Evolutionary conservation across 2,797 vertebrate genomes (phyloP).

Genomic region (Pantherophis vulpinus): DNA sequence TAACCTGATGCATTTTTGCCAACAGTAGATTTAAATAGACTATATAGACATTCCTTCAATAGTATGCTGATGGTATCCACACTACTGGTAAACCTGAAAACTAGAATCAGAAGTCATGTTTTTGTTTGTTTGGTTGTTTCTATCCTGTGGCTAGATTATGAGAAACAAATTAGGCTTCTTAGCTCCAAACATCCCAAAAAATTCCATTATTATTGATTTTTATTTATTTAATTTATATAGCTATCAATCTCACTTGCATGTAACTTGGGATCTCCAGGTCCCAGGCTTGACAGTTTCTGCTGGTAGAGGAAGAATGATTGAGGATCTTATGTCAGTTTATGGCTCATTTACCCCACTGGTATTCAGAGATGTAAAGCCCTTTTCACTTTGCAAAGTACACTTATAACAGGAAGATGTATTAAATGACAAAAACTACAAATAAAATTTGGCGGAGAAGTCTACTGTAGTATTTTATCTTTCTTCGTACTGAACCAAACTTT

Average conservation of each 20-base stretch:
- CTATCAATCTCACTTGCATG: neutral
- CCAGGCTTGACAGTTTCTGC: neutral
- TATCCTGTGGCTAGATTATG: neutral
- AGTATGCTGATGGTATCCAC: too few species aligned
- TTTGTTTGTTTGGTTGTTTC: neutral
- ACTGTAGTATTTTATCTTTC: neutral
- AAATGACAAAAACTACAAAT: neutral
- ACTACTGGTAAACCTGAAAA: neutral
- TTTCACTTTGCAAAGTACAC: neutral
- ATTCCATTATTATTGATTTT: neutral
- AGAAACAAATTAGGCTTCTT: neutral
- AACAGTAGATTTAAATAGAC: too few species aligned
- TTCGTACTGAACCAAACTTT: accelerated
- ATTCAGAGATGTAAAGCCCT: neutral
- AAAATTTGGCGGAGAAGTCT: neutral
- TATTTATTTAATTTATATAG: neutral
- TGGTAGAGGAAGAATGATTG: neutral
- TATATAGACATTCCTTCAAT: too few species aligned
- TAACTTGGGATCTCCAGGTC: neutral
- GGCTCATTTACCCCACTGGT: neutral
- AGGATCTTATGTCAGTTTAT: neutral
- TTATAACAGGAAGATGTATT: neutral
- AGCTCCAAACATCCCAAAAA: neutral
- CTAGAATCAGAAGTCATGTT: neutral
- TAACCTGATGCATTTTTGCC: too few species aligned